Percentiles rank a stretch among this genome's conserved stretches.
Conservation (phyloP, 2,113 vertebrate species). For the Eolophus roseicapilla region DNA sequence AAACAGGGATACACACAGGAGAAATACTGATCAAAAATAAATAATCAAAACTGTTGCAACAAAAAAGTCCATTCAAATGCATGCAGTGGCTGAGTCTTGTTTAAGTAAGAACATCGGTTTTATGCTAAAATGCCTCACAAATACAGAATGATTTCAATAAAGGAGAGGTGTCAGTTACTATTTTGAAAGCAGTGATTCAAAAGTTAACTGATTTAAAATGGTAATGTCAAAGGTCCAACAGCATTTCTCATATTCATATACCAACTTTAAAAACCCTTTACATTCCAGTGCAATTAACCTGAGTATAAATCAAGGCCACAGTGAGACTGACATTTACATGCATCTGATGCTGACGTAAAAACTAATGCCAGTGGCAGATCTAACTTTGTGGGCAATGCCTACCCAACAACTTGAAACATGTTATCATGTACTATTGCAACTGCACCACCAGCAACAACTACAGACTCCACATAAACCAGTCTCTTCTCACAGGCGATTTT, state of each 20-base stretch:
- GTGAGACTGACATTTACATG: neutral
- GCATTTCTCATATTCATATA: neutral
- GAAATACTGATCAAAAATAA: neutral
- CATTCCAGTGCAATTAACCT: neutral
- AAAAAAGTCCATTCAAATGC: neutral
- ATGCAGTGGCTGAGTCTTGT: too few relatives aligned
- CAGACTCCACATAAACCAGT: neutral
- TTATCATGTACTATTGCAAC: neutral
- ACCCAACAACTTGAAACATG: neutral
- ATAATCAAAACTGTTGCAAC: neutral
- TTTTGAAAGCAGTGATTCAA: neutral
- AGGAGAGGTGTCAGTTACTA: neutral
- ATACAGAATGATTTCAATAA: neutral
- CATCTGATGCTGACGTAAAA: neutral
- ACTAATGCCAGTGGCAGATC: neutral
- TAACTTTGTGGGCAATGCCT: neutral
- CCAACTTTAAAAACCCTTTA: neutral
- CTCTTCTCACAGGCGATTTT: neutral
- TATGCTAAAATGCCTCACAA: neutral
- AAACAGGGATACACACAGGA: neutral
- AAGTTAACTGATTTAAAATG: neutral
- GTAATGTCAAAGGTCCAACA: neutral
- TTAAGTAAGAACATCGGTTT: neutral
- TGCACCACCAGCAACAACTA: neutral
- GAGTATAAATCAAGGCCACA: neutral